phyloP scores from a whole-genome alignment of 1,140 invertebrate species.

The Bombus vancouverensis region DNA sequence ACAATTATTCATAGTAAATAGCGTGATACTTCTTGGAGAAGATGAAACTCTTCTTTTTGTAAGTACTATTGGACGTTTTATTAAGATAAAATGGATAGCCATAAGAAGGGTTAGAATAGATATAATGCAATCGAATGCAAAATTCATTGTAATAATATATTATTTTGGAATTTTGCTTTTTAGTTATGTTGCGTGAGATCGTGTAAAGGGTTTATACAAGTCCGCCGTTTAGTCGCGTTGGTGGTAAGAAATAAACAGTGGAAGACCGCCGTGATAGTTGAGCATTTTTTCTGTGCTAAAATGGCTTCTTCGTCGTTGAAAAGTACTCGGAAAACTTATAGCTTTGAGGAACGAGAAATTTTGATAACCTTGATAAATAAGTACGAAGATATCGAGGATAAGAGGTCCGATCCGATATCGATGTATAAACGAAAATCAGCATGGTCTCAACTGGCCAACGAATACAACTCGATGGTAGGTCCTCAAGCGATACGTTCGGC shows the following conservation, averaged over 20 bases:
- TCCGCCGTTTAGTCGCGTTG: not conserved
- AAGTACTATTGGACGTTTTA: not conserved
- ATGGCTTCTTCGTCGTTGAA: conserved; percentile 68
- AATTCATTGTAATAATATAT: not conserved
- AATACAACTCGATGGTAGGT: conserved; percentile 69
- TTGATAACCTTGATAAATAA: conserved; percentile 71
- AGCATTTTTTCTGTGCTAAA: conserved; percentile 45
- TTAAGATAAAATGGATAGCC: not conserved
- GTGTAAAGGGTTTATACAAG: not conserved
- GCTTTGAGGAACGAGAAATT: conserved; percentile 70
- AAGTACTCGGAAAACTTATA: conserved; percentile 73
- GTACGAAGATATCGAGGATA: conserved; percentile 65
- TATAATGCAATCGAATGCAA: not conserved
- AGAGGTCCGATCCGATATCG: conserved; percentile 61
- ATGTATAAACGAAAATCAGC: conserved; percentile 69
- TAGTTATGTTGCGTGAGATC: not conserved
- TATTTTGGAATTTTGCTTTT: not conserved
- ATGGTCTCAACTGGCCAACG: conserved; percentile 67
- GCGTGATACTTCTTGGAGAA: not conserved
- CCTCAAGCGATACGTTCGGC: conserved; percentile 58
- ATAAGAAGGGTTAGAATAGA: not conserved
- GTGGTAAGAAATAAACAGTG: conserved; percentile 19
- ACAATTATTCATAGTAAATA: not conserved
- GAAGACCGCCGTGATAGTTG: conserved; percentile 18
- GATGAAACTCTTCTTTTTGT: not conserved